Conservation (phyloP, 1,140 invertebrate genomes). For the Apis cerana region DNA sequence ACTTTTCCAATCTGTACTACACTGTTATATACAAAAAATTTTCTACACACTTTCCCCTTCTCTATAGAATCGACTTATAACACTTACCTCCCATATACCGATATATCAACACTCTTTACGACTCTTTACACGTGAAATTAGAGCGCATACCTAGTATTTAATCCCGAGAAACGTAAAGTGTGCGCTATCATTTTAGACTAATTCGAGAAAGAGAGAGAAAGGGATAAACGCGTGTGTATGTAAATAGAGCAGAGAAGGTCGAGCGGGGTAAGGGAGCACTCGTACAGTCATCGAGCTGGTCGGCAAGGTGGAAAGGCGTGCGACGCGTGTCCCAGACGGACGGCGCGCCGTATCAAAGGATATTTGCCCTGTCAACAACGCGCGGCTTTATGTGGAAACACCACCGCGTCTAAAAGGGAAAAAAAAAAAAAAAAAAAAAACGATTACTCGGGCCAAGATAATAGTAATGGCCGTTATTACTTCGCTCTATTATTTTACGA, state of each 20-base stretch:
- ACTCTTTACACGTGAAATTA: no score
- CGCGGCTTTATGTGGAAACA: slow-evolving; percentile 67
- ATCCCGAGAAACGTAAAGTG: no score
- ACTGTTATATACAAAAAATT: no score
- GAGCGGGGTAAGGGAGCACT: background rate
- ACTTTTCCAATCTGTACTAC: no score
- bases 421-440: slow-evolving; percentile 5
- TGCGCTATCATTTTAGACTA: background rate
- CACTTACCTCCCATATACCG: no score
- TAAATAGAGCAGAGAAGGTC: background rate
- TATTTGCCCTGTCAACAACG: slow-evolving; percentile 75
- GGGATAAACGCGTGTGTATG: background rate
- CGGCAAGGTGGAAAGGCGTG: slow-evolving; percentile 57
- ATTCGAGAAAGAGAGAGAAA: slow-evolving; percentile 4
- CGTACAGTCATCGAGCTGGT: slow-evolving; percentile 5
- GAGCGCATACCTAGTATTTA: no score
- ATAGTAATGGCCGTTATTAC: slow-evolving; percentile 73
- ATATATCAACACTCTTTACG: no score
- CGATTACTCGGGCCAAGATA: slow-evolving; percentile 65
- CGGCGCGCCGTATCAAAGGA: slow-evolving; percentile 73
- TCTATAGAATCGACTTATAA: no score
- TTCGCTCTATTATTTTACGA: slow-evolving; percentile 73
- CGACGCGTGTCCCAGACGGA: slow-evolving; percentile 74
- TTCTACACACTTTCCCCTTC: no score
- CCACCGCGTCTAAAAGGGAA: slow-evolving; percentile 60